phyloP scores from a whole-genome alignment of 2,797 vertebrate genomes.

The Catostomus latipinnis region DNA sequence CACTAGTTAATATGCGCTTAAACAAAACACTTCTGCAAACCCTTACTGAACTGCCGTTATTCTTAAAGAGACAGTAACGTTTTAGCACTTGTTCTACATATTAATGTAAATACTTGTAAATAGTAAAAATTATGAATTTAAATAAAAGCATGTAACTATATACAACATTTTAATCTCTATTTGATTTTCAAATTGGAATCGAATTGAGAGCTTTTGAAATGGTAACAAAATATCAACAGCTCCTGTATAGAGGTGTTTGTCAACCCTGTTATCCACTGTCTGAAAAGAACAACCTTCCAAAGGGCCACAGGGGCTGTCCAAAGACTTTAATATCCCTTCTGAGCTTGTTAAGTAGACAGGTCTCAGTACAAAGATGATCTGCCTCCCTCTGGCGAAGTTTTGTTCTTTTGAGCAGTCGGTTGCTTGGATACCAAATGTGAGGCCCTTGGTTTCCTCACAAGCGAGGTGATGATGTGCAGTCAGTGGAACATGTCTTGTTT shows the following conservation, averaged over 20 bases:
- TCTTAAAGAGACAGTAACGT: too few relatives aligned
- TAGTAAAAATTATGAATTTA: too few relatives aligned
- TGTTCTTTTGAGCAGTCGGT: conserved; percentile 27
- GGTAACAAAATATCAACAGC: not conserved
- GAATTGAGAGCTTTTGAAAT: too few relatives aligned
- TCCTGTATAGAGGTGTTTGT: not conserved
- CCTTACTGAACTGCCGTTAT: too few relatives aligned
- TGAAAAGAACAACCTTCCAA: conserved; percentile 12
- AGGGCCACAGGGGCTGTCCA: conserved; percentile 23
- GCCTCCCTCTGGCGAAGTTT: not conserved
- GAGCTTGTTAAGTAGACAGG: not conserved
- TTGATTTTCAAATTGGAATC: too few relatives aligned
- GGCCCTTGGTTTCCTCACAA: not conserved
- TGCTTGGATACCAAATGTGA: conserved; percentile 31
- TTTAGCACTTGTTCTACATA: too few relatives aligned
- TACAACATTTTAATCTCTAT: too few relatives aligned
- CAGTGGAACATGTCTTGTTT: conserved; percentile 32
- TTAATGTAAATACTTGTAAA: too few relatives aligned
- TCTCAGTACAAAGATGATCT: conserved; percentile 16
- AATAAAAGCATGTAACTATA: too few relatives aligned
- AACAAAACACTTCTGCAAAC: too few relatives aligned
- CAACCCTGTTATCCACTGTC: not conserved
- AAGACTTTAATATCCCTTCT: conserved; percentile 26
- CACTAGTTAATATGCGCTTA: too few relatives aligned
- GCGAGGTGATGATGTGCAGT: conserved; percentile 15